phyloP scores from a whole-genome alignment of 2,888 invertebrate genomes.

The Sinhomidia bicolor region DNA sequence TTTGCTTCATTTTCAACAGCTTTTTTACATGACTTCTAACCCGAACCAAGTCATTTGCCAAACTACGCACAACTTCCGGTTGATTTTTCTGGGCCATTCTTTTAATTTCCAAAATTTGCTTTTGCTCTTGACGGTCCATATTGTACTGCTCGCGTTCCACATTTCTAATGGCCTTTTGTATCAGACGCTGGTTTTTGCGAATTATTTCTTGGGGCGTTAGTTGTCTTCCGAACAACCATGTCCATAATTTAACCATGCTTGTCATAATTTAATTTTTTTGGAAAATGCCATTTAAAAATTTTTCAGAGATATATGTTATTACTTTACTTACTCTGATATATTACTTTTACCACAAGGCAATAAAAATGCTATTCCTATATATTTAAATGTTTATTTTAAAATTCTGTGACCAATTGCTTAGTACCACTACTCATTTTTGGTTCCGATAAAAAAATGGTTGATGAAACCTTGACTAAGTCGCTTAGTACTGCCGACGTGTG shows the following conservation, averaged over 20 bases:
- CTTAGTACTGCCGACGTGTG: conserved; percentile 30
- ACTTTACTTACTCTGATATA: too few species aligned
- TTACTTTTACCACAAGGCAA: too few species aligned
- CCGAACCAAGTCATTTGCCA: conserved; percentile 86
- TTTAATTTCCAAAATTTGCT: conserved; percentile 85
- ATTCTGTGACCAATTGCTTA: conserved; percentile 47
- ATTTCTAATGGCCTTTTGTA: conserved; percentile 85
- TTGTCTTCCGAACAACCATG: conserved; percentile 84
- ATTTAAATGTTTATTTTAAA: not conserved
- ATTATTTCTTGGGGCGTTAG: conserved; percentile 85
- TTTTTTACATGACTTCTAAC: conserved; percentile 85
- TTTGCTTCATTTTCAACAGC: conserved; percentile 85
- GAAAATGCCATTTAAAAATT: too few species aligned
- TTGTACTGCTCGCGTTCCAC: conserved; percentile 84
- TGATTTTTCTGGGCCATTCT: conserved; percentile 83
- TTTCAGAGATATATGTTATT: too few species aligned
- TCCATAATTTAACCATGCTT: conserved; percentile 1
- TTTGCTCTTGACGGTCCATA: conserved; percentile 86
- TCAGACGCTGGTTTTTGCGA: conserved; percentile 84
- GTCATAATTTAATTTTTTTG: too few species aligned
- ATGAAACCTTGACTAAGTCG: conserved; percentile 65
- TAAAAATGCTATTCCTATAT: not conserved
- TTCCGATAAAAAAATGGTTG: conserved; percentile 52
- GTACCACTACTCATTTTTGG: not conserved
- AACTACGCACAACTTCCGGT: conserved; percentile 85